These are phyloP conservation scores for Cyprinus carpio DNA, from an alignment of 2,113 vertebrate species.

Conservation along the genomic window DNA sequence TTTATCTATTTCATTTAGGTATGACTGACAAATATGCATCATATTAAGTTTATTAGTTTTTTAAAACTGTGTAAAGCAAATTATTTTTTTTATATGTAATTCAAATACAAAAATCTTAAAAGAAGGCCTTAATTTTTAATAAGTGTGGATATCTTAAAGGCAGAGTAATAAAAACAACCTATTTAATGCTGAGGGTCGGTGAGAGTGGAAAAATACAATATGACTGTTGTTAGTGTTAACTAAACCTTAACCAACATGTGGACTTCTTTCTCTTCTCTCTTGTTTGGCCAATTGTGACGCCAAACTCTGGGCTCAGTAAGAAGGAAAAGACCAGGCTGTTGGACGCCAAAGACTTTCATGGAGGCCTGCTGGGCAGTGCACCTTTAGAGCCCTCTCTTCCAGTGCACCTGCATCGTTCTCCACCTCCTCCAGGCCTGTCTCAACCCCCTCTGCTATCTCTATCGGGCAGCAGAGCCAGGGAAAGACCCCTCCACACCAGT, in stretches of 20 bases:
- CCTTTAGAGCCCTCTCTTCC: constrained; percentile 82
- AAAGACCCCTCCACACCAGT: constrained; percentile 88
- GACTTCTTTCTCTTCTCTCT: constrained; percentile 16
- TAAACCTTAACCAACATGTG: not conserved
- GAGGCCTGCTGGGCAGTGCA: constrained; percentile 82
- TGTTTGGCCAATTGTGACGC: constrained; percentile 77
- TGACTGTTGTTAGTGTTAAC: not conserved
- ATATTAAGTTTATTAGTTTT: too few relatives aligned
- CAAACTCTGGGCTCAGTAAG: constrained; percentile 79
- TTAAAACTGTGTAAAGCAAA: too few relatives aligned
- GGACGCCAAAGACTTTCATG: constrained; percentile 81
- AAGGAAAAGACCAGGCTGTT: constrained; percentile 76
- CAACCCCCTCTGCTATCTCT: constrained; percentile 86
- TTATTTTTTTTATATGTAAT: too few relatives aligned
- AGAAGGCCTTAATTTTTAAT: not conserved
- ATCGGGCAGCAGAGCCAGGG: constrained; percentile 81
- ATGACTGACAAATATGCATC: too few relatives aligned
- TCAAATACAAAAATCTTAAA: too few relatives aligned
- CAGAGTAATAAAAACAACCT: not conserved
- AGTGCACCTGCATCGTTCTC: constrained; percentile 83
- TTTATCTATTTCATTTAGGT: too few relatives aligned
- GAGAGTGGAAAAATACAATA: not conserved
- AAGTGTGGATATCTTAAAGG: not conserved
- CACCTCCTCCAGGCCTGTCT: constrained; percentile 83
- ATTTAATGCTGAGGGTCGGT: not conserved